Evolutionary conservation across 2,113 vertebrate species (phyloP).

Genomic region (Spea multiplicata): DNA sequence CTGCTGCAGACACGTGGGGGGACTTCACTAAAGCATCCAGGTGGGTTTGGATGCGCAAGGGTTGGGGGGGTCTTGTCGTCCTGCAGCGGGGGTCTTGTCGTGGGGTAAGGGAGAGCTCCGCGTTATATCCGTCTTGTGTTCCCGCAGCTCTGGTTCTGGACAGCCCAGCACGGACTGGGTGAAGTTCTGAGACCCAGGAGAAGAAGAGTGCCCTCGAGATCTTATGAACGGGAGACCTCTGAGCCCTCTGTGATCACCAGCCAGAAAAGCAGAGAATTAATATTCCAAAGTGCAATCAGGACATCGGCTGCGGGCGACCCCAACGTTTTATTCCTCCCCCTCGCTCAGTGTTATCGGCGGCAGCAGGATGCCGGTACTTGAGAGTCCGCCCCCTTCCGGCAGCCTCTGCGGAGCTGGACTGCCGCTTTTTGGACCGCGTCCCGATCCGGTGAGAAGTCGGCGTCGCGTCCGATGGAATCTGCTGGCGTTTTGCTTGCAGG

Average conservation of each 20-base stretch:
- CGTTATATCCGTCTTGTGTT: neutral
- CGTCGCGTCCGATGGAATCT: neutral
- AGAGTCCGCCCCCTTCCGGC: neutral
- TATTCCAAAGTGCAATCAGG: neutral
- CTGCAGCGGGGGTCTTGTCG: too few species aligned
- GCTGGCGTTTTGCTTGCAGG: neutral
- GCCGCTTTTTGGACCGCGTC: neutral
- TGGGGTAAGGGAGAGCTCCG: neutral
- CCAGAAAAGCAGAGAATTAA: neutral
- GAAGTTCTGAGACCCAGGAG: slow-evolving; percentile 62
- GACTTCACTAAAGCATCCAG: slow-evolving; percentile 87
- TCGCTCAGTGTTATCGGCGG: too few species aligned
- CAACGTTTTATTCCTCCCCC: neutral
- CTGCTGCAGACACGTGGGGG: slow-evolving; percentile 79
- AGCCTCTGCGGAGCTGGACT: neutral
- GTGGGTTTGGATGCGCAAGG: slow-evolving; percentile 63
- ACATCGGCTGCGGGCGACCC: neutral
- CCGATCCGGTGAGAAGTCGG: neutral
- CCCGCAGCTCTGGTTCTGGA: slow-evolving; percentile 52
- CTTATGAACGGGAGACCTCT: neutral
- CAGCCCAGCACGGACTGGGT: slow-evolving; percentile 65
- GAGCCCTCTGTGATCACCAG: neutral
- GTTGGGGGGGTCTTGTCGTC: too few species aligned
- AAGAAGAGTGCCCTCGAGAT: too few species aligned
- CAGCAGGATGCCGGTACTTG: neutral